A percentile compares a stretch with the other conserved stretches of the same genome.
Evolutionary conservation across 2,888 invertebrate genomes (phyloP).

Genomic region (Torymus aiolomorphi): DNA sequence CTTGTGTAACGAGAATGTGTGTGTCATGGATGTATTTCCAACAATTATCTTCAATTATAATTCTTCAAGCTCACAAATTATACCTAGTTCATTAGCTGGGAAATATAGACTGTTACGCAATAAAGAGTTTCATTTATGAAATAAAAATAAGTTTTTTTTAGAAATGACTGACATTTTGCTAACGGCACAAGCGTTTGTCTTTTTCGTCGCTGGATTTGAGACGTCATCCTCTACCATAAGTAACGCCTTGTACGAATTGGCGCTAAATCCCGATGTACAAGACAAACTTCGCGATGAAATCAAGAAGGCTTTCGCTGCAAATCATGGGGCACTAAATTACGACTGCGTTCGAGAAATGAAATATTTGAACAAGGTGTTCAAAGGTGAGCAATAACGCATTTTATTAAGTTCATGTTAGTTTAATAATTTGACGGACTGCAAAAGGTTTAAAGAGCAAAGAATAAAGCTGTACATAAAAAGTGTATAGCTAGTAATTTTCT

Average conservation of each 20-base stretch:
- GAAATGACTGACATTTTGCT: constrained; percentile 68
- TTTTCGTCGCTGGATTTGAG: constrained; percentile 76
- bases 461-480: no score
- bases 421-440: no score
- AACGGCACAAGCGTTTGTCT: constrained; percentile 73
- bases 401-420: no score
- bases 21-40: no score
- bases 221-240: constrained; percentile 75
- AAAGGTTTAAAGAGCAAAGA: no score
- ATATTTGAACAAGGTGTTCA: constrained; percentile 72
- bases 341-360: constrained; percentile 72
- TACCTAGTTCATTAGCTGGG: no score
- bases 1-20: no score
- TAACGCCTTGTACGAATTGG: constrained; percentile 74
- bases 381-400: constrained; percentile 52
- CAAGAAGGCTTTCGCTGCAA: constrained; percentile 61
- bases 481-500: no score
- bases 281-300: constrained; percentile 73
- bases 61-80: no score
- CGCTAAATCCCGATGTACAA: constrained; percentile 73
- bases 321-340: constrained; percentile 69
- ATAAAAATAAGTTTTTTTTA: constrained; percentile 50
- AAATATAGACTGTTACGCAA: no score
- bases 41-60: no score
- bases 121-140: no score